Base-by-base conservation (phyloP, 2,113 vertebrate species). In the Himantopus leucocephalus region DNA sequence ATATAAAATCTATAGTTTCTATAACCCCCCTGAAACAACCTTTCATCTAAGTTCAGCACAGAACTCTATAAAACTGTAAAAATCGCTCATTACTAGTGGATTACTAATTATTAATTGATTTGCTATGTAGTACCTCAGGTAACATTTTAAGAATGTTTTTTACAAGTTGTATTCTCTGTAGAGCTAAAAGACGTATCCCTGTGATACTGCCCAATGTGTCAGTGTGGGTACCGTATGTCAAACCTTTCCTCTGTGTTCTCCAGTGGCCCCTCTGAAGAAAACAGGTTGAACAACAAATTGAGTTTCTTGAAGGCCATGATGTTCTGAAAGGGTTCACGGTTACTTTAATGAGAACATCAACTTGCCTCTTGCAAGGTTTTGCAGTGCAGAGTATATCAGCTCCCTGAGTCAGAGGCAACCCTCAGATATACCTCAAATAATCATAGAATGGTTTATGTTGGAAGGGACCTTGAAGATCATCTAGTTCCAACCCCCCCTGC, bases 161-260 rank as follows among this genome's bases (percentile, higher is more conserved):
- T 45, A 16, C 37, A 53, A 41, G 39, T 6, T 41, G 2, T 48
- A 22, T 39, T 85, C 68, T 77, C 60, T 59, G 67, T 29, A 64
- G 73, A 75, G 34, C 74, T 78, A 50, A 48, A 14, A 53, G 20
- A 76, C 8, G 4, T 34, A 39, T 39, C 48, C 62, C 58, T 0
- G 1, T 63, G 58, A 34, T 41, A 70, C 41, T 68, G 48, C 63
- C 48, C 0, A 0, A 23, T 0, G 1, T 64, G 66, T 43, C 73
- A 68, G 45, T 4, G 41, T 48, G 56, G 27, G 29, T 10, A 8
- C 52, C 0, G 0, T 15, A 26, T 3, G 2, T n/a, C n/a, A 73
- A 47, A 62, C 26, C 19, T 64, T 78, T 85, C 48, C 37, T 74
- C 66, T 0, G 0, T 0, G 0, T 29, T 75, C 73, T 68, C 26